Base-by-base conservation (phyloP, 2,888 invertebrate genomes). In the Cyaniris semiargus region DNA sequence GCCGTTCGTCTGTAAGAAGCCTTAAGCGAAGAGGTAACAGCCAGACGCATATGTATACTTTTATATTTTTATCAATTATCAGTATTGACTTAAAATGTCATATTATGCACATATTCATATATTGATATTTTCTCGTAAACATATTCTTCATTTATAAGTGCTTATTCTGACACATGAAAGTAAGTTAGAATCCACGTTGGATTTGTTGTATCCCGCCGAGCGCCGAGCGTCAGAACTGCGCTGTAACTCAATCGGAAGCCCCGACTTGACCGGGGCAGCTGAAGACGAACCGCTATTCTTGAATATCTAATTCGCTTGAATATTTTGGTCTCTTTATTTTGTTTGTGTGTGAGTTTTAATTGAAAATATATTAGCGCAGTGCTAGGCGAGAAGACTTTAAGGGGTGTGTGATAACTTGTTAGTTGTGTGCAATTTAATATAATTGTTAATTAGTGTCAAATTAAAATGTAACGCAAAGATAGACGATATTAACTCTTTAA, bases 211-310 rank as follows among this genome's bases (percentile, higher is more conserved):
- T 66, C 66, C 66, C 66, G 66, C 15, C 10, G 66, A 66, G 66
- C 66, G 5, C 27, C 10, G 66, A 66, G 66, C 66, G 66, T 66
- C 66, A 66, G 66, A 66, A 66, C 66, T 66, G 66, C 66, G 66
- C 66, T 15, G 71, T 71, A 71, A 71, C 71, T 71, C 71, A 71
- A 71, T 71, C 71, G 71, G 71, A 71, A 71, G 71, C 71, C n/a
- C 71, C 38, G 38, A 71, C 71, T 71, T 71, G 71, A 71, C 71
- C 71, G 71, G 70, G 34, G 3, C 71, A 38, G 38, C 71, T 38
- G 66, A 66, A 66, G 66, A 71, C 38, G 71, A 38, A 66, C 15
- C 21, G 3, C 38, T 71, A 71, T 71, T 71, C 38, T 71, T n/a
- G 71, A 71, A 71, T 21, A 71, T 71, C 71, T 38, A 21, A 71